Conservation (phyloP, 2,888 invertebrate species). For the Patella ulyssiponensis region DNA sequence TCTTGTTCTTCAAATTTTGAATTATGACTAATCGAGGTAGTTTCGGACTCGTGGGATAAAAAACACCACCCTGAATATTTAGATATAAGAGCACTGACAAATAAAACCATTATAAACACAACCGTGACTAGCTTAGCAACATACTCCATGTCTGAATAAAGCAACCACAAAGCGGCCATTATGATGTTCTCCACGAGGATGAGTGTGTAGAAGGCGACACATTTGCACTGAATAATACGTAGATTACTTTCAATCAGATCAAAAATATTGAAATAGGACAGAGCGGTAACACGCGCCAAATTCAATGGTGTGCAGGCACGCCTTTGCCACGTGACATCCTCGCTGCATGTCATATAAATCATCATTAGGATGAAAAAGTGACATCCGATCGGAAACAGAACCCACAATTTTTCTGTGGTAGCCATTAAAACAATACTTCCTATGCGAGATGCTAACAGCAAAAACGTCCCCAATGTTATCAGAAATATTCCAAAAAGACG, state of each 20-base stretch:
- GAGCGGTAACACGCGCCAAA: constrained; percentile 9
- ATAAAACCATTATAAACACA: constrained; percentile 47
- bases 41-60: background rate
- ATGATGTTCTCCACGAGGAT: constrained; percentile 56
- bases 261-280: constrained; percentile 47
- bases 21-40: no score
- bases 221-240: constrained; percentile 49
- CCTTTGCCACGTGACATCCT: background rate
- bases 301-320: background rate
- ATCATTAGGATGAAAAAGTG: constrained; percentile 29
- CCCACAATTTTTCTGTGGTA: constrained; percentile 23
- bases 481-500: constrained; percentile 20
- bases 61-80: constrained; percentile 55
- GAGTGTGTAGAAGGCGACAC: constrained; percentile 52
- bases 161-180: constrained; percentile 58
- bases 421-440: constrained; percentile 28
- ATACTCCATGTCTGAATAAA: constrained; percentile 44
- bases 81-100: constrained; percentile 52
- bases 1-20: no score
- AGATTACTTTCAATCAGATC: constrained; percentile 43
- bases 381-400: constrained; percentile 18
- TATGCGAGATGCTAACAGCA: constrained; percentile 25
- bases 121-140: constrained; percentile 47
- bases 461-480: constrained; percentile 23
- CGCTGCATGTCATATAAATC: constrained; percentile 13